Evolutionary conservation across 2,797 vertebrate genomes (phyloP).

Genomic region (Leptatherina wallacei): DNA sequence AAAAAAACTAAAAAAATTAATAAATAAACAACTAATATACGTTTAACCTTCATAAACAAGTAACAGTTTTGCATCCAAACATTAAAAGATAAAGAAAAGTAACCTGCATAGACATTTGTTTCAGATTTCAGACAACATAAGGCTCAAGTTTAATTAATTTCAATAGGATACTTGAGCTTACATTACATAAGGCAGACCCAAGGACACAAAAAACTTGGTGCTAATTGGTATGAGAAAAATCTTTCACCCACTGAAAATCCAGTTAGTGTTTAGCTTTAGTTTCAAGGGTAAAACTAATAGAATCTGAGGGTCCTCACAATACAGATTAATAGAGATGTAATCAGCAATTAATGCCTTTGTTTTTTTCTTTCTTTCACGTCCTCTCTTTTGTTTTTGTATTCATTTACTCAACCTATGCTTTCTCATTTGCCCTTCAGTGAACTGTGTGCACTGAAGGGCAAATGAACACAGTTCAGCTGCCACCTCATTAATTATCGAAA

Average conservation of each 20-base stretch:
- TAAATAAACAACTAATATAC: background rate
- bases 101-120: background rate
- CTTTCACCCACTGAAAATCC: conserved; percentile 39
- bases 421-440: conserved; percentile 64
- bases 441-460: background rate
- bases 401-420: conserved; percentile 29
- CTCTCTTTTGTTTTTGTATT: conserved; percentile 35
- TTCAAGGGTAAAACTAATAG: conserved; percentile 61
- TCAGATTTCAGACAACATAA: conserved; percentile 50
- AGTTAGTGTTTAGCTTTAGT: conserved; percentile 50
- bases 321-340: conserved; percentile 53
- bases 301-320: conserved; percentile 47
- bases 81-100: background rate
- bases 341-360: conserved; percentile 48
- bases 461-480: conserved; percentile 34
- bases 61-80: background rate
- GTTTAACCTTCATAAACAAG: background rate
- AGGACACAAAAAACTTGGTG: conserved; percentile 69
- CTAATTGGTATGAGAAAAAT: conserved; percentile 46
- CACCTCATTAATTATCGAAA: conserved; percentile 61
- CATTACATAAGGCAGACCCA: conserved; percentile 55
- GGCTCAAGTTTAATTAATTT: conserved; percentile 64
- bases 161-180: conserved; percentile 45
- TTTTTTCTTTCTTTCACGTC: conserved; percentile 31
- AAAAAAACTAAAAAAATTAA: too few species aligned